A percentile compares a stretch with the other conserved stretches of the same genome.
phyloP scores from a whole-genome alignment of 2,113 vertebrate species.

The Telmatochromis sp. region DNA sequence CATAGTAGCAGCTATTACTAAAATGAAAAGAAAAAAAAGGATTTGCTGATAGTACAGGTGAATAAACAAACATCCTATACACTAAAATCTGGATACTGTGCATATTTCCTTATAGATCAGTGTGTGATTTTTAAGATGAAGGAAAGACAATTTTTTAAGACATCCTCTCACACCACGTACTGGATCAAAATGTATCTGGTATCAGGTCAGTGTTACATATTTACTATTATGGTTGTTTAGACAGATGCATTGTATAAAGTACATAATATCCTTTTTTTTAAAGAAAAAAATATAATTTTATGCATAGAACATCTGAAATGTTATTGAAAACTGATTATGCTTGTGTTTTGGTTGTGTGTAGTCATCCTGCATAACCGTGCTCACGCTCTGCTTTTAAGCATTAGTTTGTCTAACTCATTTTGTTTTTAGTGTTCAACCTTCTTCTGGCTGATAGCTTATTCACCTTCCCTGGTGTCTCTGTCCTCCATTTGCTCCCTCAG shows the following conservation, averaged over 20 bases:
- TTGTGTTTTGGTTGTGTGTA: not conserved
- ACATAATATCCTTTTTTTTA: not conserved
- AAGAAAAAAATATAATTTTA: not conserved
- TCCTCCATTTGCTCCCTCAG: not conserved
- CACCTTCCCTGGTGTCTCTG: not conserved
- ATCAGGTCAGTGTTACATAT: not conserved
- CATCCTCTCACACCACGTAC: not conserved
- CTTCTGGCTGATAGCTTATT: not conserved
- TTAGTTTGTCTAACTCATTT: not conserved
- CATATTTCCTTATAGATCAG: not conserved
- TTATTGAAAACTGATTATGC: not conserved
- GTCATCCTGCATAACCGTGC: not conserved
- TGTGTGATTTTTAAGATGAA: not conserved
- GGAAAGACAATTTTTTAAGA: not conserved
- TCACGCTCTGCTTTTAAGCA: not conserved
- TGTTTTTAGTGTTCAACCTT: not conserved
- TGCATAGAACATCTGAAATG: not conserved
- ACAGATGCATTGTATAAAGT: not conserved
- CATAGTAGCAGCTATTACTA: not conserved
- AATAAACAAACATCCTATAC: not conserved
- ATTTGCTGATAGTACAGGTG: not conserved
- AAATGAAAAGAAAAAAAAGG: not conserved
- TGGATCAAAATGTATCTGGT: not conserved
- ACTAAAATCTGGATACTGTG: not conserved
- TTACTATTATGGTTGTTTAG: not conserved